Evolutionary conservation across 2,888 invertebrate species (phyloP), one percentile per base, ranked within the genome.

Genomic region (Dastarcus helophoroides): DNA sequence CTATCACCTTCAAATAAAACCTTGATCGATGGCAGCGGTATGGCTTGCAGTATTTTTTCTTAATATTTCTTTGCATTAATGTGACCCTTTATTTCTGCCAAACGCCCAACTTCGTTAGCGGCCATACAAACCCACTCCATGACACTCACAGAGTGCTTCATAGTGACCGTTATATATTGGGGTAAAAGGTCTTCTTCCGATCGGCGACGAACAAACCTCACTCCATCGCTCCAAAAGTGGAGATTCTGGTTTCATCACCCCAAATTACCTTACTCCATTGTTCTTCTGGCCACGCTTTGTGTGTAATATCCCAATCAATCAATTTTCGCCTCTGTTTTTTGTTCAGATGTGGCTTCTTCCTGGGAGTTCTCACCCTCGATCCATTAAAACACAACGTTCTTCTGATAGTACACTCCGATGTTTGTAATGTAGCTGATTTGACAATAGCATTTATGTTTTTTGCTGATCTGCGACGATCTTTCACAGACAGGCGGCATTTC

Each of bases 41-140:
- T 17, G 19, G 19, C 19, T 17, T 17, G 19, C 19, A 17, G 19
- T 17, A 17, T 17, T 17, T 17, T 6, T 17, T 17, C 8, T 17
- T 17, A 17, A 17, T 17, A 17, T 17, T 17, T 7, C 8, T n/a
- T n/a, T 17, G 6, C 8, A n/a, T n/a, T n/a, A n/a, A n/a, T n/a
- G n/a, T n/a, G n/a, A n/a, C n/a, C n/a, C n/a, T n/a, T n/a, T n/a
- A n/a, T n/a, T n/a, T n/a, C n/a, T n/a, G n/a, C n/a, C n/a, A n/a
- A n/a, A n/a, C n/a, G n/a, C n/a, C n/a, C n/a, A n/a, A n/a, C n/a
- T n/a, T n/a, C n/a, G n/a, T n/a, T n/a, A n/a, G n/a, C n/a, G n/a
- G n/a, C n/a, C n/a, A n/a, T n/a, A n/a, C 19, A 17, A 17, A n/a
- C 19, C 19, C 19, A 17, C 19, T 7, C 19, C 19, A 17, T 17